phyloP scores from a whole-genome alignment of 2,797 vertebrate genomes.

The Smutsia temminckii region DNA sequence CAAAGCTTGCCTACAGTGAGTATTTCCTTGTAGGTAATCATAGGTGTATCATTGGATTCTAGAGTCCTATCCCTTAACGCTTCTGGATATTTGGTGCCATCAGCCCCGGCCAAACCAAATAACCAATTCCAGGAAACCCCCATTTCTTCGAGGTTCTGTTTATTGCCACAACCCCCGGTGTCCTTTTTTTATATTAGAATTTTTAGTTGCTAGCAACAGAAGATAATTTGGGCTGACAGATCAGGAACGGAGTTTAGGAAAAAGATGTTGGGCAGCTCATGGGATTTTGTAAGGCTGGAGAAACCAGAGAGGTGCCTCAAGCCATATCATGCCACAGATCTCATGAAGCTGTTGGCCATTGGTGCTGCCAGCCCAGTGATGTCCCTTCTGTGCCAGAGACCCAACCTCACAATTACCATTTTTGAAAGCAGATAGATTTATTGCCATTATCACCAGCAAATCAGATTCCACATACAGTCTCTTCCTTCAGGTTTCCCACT shows the following conservation, averaged over 20 bases:
- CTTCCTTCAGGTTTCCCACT: neutral
- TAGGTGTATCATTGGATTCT: neutral
- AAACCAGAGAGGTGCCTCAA: neutral
- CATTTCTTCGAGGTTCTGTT: neutral
- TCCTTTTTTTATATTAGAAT: neutral
- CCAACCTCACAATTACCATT: rapidly evolving
- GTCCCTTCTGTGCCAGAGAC: neutral
- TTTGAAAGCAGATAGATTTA: neutral
- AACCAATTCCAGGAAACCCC: neutral
- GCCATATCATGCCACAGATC: neutral
- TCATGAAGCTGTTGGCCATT: neutral
- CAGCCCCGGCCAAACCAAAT: neutral
- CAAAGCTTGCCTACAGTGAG: neutral
- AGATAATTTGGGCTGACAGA: neutral
- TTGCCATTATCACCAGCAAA: neutral
- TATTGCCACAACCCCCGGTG: neutral
- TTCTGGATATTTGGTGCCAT: neutral
- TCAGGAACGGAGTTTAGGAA: neutral
- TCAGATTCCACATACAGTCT: too few species aligned
- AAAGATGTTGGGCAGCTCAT: neutral
- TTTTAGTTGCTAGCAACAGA: neutral
- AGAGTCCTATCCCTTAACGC: neutral
- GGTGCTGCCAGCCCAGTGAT: neutral
- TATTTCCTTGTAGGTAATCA: neutral
- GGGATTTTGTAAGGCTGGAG: neutral